Conservation (phyloP, 2,797 vertebrate genomes). For the Muraenolepis orangiensis region DNA sequence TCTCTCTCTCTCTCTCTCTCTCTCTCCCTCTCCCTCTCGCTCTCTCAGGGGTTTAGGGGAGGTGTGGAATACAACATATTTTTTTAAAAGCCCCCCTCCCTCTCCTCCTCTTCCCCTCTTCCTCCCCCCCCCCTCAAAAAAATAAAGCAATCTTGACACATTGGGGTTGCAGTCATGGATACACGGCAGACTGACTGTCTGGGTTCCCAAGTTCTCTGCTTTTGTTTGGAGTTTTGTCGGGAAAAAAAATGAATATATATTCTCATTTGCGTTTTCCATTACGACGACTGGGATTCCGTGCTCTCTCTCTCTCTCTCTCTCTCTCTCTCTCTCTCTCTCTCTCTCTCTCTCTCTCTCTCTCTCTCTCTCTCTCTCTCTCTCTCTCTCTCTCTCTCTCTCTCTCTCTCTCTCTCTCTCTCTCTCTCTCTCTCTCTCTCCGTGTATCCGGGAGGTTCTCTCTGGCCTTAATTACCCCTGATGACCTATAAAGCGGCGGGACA, state of each 20-base stretch:
- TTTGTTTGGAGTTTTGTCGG: conserved; percentile 45
- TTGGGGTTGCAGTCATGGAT: conserved; percentile 63
- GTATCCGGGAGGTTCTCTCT: neutral
- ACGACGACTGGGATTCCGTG: too few species aligned
- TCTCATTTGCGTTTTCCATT: neutral
- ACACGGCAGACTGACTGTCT: conserved; percentile 35
- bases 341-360: neutral
- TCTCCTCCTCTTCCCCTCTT: too few species aligned
- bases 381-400: neutral
- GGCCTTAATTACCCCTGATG: neutral
- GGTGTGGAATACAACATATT: conserved; percentile 40
- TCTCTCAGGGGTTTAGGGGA: conserved; percentile 39
- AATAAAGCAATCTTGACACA: conserved; percentile 53
- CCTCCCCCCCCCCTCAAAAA: neutral
- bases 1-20: too few species aligned
- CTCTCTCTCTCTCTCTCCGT: neutral
- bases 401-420: neutral
- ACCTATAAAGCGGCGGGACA: neutral
- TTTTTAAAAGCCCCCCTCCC: too few species aligned
- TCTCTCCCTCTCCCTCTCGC: too few species aligned
- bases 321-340: neutral
- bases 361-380: neutral
- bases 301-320: neutral
- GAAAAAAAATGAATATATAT: conserved; percentile 41
- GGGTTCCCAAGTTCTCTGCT: conserved; percentile 22